These are phyloP conservation scores for Polypedilum pembai DNA, from an alignment of 1,140 invertebrate species.

Conservation along the genomic window DNA sequence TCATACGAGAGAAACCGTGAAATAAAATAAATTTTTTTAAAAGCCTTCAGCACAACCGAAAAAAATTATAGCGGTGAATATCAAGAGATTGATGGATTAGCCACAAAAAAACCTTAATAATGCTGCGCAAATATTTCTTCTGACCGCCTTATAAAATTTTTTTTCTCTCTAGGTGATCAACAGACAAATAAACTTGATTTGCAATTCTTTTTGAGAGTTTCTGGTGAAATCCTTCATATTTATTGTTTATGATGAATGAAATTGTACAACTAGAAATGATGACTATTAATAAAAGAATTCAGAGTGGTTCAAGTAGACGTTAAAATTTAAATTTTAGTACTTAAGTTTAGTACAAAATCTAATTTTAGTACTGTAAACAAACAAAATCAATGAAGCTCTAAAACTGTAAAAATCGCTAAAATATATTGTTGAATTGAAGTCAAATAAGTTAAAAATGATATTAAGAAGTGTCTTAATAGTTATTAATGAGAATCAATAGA, in stretches of 20 bases:
- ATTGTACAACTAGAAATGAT: too few relatives aligned
- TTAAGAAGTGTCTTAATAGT: too few relatives aligned
- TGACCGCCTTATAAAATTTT: conserved; percentile 4
- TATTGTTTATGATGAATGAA: neutral
- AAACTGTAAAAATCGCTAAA: too few relatives aligned
- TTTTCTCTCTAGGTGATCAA: neutral
- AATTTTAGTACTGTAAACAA: too few relatives aligned
- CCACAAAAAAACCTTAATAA: conserved; percentile 18
- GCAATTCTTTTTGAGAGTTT: neutral
- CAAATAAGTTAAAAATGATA: too few relatives aligned
- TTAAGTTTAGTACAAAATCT: too few relatives aligned
- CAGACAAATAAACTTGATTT: neutral
- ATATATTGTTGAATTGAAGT: too few relatives aligned
- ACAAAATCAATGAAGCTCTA: too few relatives aligned
- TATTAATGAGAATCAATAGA: too few relatives aligned
- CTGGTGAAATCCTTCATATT: neutral
- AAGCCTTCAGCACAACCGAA: conserved; percentile 4
- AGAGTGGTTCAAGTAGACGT: too few relatives aligned
- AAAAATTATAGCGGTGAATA: conserved; percentile 12
- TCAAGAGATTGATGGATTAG: conserved; percentile 12
- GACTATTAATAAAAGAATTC: too few relatives aligned
- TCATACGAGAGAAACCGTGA: neutral
- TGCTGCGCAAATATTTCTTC: conserved; percentile 11
- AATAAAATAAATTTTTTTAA: conserved; percentile 2
- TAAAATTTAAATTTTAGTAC: too few relatives aligned